Percentiles rank a stretch among this genome's conserved stretches.
Conservation (phyloP, 2,888 invertebrate genomes). For the Aspidapion aeneum region DNA sequence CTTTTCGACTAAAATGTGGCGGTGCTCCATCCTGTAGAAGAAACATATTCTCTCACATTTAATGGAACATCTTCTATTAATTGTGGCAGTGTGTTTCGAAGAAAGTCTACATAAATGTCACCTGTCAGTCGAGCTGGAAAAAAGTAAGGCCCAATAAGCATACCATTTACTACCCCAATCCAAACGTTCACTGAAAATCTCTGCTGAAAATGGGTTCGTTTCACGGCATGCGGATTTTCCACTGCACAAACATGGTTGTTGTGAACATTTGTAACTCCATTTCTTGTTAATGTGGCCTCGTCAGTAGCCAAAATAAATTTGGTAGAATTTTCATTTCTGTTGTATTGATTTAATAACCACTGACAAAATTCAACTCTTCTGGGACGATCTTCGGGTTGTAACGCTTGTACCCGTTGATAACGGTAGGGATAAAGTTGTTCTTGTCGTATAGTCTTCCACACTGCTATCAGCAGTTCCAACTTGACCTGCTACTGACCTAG, state of each 20-base stretch:
- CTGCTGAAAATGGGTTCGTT: constrained; percentile 20
- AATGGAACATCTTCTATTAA: no score
- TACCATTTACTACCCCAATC: constrained; percentile 23
- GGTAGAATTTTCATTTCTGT: background rate
- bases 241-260: no score
- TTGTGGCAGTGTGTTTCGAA: no score
- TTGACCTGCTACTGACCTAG: background rate
- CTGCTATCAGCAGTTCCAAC: no score
- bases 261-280: constrained; percentile 7
- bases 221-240: no score
- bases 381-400: constrained; percentile 13
- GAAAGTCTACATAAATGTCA: no score
- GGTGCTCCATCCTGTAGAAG: no score
- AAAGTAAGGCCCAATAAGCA: constrained; percentile 24
- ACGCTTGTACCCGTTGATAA: constrained; percentile 16
- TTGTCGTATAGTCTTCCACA: background rate
- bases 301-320: constrained; percentile 9
- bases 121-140: constrained; percentile 22
- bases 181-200: constrained; percentile 26
- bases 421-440: constrained; percentile 15
- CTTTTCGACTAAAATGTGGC: no score
- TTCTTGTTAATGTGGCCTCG: background rate
- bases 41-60: no score
- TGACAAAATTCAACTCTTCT: constrained; percentile 11
- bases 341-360: background rate